phyloP scores from a whole-genome alignment of 2,888 invertebrate genomes.

The Torymus texanus region DNA sequence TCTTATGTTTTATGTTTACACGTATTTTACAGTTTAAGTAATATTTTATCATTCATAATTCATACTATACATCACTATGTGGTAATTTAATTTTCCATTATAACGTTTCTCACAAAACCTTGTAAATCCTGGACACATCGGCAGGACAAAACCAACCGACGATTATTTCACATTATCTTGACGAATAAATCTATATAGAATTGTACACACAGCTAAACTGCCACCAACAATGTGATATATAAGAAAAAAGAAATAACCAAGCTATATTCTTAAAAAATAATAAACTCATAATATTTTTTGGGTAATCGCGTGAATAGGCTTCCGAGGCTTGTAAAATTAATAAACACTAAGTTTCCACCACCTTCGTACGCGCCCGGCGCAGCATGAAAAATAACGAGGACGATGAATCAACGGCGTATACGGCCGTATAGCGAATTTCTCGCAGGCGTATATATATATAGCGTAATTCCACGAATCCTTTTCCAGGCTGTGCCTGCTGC shows the following conservation, averaged over 20 bases:
- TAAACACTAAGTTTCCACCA: conserved; percentile 36
- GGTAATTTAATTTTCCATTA: too few species aligned
- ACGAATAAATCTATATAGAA: conserved; percentile 18
- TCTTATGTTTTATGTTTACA: too few species aligned
- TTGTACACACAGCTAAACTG: neutral
- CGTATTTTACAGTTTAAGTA: too few species aligned
- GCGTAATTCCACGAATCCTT: conserved; percentile 26
- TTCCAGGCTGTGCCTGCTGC: conserved; percentile 1
- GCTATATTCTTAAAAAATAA: too few species aligned
- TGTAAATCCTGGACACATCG: too few species aligned
- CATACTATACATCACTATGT: too few species aligned
- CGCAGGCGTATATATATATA: neutral
- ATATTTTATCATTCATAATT: too few species aligned
- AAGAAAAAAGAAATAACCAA: too few species aligned
- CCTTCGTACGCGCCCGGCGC: neutral
- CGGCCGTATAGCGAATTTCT: conserved; percentile 23
- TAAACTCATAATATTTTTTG: too few species aligned
- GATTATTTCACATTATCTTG: neutral
- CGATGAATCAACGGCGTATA: conserved; percentile 35
- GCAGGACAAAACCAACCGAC: too few species aligned
- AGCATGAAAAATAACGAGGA: conserved; percentile 37
- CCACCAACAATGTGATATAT: too few species aligned
- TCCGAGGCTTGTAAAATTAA: conserved; percentile 30
- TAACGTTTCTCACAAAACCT: too few species aligned
- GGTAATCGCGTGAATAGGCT: neutral